phyloP scores from a whole-genome alignment of 2,797 vertebrate genomes.

The Ptychobarbus kaznakovi region DNA sequence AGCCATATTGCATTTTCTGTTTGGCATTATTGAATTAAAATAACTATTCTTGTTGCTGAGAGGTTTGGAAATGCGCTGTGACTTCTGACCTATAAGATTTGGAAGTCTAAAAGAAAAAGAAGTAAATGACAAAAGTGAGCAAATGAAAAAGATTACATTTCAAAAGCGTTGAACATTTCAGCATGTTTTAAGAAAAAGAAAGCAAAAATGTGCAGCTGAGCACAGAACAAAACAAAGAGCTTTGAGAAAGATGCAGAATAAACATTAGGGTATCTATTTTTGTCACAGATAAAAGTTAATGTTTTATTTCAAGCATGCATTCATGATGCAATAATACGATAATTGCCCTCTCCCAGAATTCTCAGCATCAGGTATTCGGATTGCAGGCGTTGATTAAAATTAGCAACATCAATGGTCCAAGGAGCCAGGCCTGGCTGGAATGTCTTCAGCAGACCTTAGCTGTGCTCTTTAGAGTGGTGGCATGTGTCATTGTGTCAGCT shows the following conservation, averaged over 20 bases:
- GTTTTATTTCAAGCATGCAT: constrained; percentile 6
- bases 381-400: not conserved
- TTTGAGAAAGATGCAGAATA: constrained; percentile 9
- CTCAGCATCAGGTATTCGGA: not conserved
- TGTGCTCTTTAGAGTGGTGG: constrained; percentile 35
- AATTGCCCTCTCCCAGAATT: not conserved
- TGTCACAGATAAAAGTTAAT: not conserved
- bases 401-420: not conserved
- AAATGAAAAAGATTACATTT: not conserved
- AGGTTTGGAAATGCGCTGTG: not conserved
- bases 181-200: constrained; percentile 20
- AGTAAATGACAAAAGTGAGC: not conserved
- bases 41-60: not conserved
- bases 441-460: constrained; percentile 25
- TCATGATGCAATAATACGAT: not conserved
- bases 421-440: constrained; percentile 16
- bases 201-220: not conserved
- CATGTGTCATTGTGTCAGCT: constrained; percentile 45
- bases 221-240: constrained; percentile 5
- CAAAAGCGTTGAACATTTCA: constrained; percentile 10
- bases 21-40: not conserved
- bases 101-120: not conserved
- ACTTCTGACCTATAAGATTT: not conserved
- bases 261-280: not conserved
- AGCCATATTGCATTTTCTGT: not conserved